These are phyloP conservation scores for Homalodisca vitripennis DNA, from an alignment of 1,140 invertebrate species.

Conservation along the genomic window DNA sequence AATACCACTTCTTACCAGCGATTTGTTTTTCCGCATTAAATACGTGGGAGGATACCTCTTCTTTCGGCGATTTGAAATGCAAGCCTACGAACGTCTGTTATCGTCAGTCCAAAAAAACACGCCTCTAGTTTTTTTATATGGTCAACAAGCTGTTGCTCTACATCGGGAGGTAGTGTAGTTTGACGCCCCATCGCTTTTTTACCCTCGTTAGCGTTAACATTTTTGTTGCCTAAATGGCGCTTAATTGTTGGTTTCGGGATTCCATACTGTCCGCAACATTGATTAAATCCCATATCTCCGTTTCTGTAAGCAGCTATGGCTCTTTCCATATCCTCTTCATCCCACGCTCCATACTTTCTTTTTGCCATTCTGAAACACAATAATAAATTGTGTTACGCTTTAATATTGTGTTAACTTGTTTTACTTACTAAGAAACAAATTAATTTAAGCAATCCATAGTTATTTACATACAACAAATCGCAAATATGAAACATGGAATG, in stretches of 20 bases:
- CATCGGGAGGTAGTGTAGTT: background rate
- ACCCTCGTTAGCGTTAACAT: background rate
- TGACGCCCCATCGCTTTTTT: background rate
- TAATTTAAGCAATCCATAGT: too few species aligned
- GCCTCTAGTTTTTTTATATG: background rate
- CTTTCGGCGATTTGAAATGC: background rate
- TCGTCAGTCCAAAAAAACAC: background rate
- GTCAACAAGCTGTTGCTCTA: background rate
- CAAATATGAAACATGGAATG: too few species aligned
- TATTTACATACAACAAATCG: too few species aligned
- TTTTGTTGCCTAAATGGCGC: background rate
- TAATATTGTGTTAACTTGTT: too few species aligned
- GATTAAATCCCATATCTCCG: conserved; percentile 6
- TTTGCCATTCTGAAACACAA: conserved; percentile 18
- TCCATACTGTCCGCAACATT: conserved; percentile 2
- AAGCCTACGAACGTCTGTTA: background rate
- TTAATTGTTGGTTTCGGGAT: background rate
- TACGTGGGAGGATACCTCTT: conserved; percentile 35
- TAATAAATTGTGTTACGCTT: too few species aligned
- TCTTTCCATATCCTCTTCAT: conserved; percentile 1
- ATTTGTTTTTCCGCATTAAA: conserved; percentile 44
- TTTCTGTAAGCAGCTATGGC: conserved; percentile 4
- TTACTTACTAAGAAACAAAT: too few species aligned
- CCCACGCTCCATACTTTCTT: conserved; percentile 11
- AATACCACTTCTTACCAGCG: conserved; percentile 49